Evolutionary conservation across 2,888 invertebrate genomes (phyloP).

Genomic region (Cosmia pyralina): DNA sequence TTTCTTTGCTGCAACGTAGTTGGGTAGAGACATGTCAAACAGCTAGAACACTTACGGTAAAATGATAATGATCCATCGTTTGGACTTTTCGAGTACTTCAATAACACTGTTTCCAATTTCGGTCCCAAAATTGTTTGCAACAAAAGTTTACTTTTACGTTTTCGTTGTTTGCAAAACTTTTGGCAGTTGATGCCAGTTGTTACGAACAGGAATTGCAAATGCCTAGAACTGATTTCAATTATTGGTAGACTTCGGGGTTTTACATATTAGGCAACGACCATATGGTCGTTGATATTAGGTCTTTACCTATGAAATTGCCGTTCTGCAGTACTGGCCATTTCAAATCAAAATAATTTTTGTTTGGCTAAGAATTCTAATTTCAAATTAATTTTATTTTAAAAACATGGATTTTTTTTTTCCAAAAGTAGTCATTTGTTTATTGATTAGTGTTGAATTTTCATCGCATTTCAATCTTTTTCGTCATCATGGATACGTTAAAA

Average conservation of each 20-base stretch:
- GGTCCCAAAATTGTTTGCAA: background rate
- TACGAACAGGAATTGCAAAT: background rate
- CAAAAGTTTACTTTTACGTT: background rate
- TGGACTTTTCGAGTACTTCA: background rate
- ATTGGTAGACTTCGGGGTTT: background rate
- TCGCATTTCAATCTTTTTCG: too few species aligned
- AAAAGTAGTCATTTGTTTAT: too few species aligned
- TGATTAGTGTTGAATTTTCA: too few species aligned
- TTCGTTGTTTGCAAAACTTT: background rate
- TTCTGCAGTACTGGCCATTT: too few species aligned
- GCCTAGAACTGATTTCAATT: background rate
- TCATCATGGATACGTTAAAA: too few species aligned
- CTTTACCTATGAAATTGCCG: too few species aligned
- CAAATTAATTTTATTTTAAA: too few species aligned
- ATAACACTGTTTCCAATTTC: background rate
- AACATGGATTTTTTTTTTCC: too few species aligned
- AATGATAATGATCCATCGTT: slow-evolving; percentile 7
- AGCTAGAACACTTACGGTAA: background rate
- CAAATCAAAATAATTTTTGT: too few species aligned
- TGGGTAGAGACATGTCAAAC: background rate
- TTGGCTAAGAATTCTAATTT: too few species aligned
- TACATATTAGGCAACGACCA: too few species aligned
- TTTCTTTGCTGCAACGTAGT: background rate
- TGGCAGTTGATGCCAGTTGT: background rate
- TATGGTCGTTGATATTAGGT: too few species aligned